Evolutionary conservation across 1,140 invertebrate species (phyloP).

Genomic region (Gryon sp.): DNA sequence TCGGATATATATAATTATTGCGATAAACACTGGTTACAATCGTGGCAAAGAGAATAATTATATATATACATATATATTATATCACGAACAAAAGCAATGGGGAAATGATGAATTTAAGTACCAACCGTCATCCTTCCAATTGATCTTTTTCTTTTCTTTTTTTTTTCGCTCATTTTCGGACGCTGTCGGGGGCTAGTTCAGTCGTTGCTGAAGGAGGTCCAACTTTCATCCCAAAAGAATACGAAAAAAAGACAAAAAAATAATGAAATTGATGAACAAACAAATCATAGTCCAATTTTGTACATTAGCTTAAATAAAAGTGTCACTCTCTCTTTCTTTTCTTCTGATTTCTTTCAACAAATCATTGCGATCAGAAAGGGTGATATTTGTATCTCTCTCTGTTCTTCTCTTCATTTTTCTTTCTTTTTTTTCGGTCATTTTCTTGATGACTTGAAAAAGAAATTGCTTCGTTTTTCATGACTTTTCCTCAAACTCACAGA

Average conservation of each 20-base stretch:
- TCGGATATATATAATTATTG: constrained; percentile 60
- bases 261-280: constrained; percentile 13
- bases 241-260: background rate
- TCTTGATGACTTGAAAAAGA: constrained; percentile 1
- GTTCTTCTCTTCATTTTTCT: constrained; percentile 31
- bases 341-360: constrained; percentile 20
- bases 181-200: constrained; percentile 88
- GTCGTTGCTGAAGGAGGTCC: constrained; percentile 84
- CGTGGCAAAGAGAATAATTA: constrained; percentile 55
- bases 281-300: constrained; percentile 60
- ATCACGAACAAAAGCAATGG: constrained; percentile 40
- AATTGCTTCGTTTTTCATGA: background rate
- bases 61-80: constrained; percentile 47
- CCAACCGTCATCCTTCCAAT: constrained; percentile 44
- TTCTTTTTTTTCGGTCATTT: constrained; percentile 34
- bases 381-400: constrained; percentile 68
- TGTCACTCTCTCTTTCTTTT: constrained; percentile 30
- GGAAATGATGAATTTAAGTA: constrained; percentile 27
- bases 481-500: constrained; percentile 2
- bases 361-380: constrained; percentile 14
- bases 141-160: constrained; percentile 65
- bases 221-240: constrained; percentile 38
- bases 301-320: constrained; percentile 60
- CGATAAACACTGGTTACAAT: constrained; percentile 64
- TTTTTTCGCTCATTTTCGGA: constrained; percentile 85